A percentile compares a stretch with the other conserved stretches of the same genome.
Evolutionary conservation across 2,113 vertebrate species (phyloP).

Genomic region (Pygoscelis antarcticus): DNA sequence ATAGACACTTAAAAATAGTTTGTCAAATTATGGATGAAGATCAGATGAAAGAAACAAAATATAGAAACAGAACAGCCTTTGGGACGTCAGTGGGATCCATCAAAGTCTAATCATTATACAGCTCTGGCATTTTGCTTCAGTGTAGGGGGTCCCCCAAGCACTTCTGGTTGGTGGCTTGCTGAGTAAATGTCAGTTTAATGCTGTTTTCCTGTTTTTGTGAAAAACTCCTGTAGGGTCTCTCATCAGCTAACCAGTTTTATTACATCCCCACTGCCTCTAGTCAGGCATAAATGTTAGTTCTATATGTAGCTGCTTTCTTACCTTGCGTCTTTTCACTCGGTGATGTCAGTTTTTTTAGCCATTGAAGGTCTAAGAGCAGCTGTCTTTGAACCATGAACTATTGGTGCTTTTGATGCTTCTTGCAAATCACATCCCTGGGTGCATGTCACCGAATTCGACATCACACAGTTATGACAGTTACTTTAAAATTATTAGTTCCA

Average conservation of each 20-base stretch:
- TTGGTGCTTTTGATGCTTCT: background rate
- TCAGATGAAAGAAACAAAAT: constrained; percentile 55
- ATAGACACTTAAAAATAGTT: constrained; percentile 55
- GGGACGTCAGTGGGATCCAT: constrained; percentile 46
- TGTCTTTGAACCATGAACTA: constrained; percentile 32
- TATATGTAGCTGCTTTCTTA: constrained; percentile 32
- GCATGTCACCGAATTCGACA: background rate
- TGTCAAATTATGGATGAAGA: constrained; percentile 44
- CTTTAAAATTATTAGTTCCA: constrained; percentile 33
- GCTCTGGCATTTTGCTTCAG: constrained; percentile 64
- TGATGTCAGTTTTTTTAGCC: background rate
- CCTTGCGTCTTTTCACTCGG: background rate
- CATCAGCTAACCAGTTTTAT: constrained; percentile 29
- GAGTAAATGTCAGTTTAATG: constrained; percentile 75
- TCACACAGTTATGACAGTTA: background rate
- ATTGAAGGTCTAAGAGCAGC: background rate
- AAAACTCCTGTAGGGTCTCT: constrained; percentile 60
- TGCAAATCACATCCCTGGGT: background rate
- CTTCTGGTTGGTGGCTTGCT: constrained; percentile 52
- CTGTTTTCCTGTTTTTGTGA: constrained; percentile 44
- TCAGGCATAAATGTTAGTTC: constrained; percentile 52
- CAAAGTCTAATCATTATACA: constrained; percentile 61
- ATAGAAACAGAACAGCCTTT: constrained; percentile 55
- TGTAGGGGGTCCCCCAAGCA: constrained; percentile 47
- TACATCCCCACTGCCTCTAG: background rate